phyloP scores from a whole-genome alignment of 2,113 vertebrate genomes.

The Tragulus kanchil region DNA sequence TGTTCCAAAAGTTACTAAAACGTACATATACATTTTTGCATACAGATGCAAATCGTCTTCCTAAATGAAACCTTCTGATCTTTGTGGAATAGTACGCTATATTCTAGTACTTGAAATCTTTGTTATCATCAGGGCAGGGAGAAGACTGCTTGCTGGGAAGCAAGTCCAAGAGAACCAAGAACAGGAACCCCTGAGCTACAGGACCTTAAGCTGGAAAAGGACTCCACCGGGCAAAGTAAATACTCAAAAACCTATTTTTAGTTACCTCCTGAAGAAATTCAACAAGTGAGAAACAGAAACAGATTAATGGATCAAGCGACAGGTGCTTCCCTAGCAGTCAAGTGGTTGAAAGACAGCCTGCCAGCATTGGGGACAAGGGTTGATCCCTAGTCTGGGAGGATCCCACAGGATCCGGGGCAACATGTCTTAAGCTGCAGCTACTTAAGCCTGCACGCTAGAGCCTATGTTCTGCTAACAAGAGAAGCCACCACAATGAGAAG shows the following conservation, averaged over 20 bases:
- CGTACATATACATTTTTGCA: neutral
- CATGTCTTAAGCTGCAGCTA: neutral
- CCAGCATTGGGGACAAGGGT: neutral
- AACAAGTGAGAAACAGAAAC: neutral
- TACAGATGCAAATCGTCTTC: neutral
- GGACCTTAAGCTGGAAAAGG: neutral
- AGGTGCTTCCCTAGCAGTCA: neutral
- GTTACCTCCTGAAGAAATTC: neutral
- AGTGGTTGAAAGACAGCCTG: neutral
- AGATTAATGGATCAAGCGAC: too few species aligned
- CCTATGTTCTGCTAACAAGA: neutral
- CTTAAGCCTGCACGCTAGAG: neutral
- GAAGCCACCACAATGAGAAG: neutral
- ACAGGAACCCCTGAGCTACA: neutral
- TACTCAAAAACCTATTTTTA: neutral
- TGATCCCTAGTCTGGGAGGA: neutral
- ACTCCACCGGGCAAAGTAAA: neutral
- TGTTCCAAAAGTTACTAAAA: constrained; percentile 30
- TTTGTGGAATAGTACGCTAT: neutral
- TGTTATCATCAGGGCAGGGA: neutral
- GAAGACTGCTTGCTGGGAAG: neutral
- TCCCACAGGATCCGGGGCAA: neutral
- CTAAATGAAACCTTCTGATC: neutral
- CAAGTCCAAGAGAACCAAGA: neutral
- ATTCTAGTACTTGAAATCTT: neutral